A percentile compares a stretch with the other conserved stretches of the same genome.
These are phyloP conservation scores for Phasianus colchicus DNA, from an alignment of 2,113 vertebrate species.

Conservation along the genomic window DNA sequence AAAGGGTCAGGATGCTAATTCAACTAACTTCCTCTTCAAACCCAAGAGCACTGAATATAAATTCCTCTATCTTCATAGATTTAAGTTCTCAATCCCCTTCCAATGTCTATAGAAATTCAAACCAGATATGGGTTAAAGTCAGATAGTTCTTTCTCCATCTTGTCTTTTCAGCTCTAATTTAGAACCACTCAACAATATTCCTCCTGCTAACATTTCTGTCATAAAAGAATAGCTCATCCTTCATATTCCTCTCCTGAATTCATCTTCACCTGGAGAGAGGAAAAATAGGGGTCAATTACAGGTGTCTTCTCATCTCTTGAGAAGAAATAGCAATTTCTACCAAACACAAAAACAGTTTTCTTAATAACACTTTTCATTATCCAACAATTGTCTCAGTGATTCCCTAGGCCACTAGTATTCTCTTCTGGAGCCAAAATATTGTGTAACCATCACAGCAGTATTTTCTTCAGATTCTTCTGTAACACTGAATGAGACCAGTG, in stretches of 20 bases:
- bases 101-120: background rate
- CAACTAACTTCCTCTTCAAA: background rate
- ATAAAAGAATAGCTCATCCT: background rate
- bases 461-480: background rate
- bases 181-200: background rate
- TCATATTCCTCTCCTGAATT: background rate
- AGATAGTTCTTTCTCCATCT: background rate
- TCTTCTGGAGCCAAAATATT: background rate
- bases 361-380: background rate
- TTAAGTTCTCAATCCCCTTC: background rate
- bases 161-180: constrained; percentile 1
- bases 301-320: background rate
- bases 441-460: background rate
- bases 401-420: background rate
- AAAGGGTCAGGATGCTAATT: background rate
- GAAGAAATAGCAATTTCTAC: background rate
- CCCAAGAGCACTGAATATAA: background rate
- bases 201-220: background rate
- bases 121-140: background rate
- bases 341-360: background rate
- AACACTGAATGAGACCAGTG: background rate
- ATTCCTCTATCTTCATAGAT: background rate
- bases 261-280: background rate
- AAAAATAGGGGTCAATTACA: background rate
- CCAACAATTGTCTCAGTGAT: background rate